These are phyloP conservation scores for Halichondria panicea DNA, from an alignment of 37 sponge, comb jelly and placozoan genomes.

Conservation along the genomic window DNA sequence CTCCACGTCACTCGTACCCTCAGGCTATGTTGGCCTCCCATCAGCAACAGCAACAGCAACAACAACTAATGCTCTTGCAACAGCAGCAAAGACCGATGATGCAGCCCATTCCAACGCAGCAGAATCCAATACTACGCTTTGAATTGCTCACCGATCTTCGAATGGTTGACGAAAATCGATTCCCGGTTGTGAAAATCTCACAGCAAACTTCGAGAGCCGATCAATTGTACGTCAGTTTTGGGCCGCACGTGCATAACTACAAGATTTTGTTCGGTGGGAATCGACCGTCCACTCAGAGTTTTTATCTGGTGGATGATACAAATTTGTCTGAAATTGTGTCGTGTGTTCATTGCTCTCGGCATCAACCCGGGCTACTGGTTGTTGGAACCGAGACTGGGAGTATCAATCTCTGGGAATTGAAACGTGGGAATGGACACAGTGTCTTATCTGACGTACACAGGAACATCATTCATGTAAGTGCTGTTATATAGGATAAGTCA, in stretches of 20 bases:
- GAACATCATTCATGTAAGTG: background rate
- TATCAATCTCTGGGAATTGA: constrained; percentile 28
- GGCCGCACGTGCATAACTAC: constrained; percentile 13
- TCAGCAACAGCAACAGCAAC: too few relatives aligned
- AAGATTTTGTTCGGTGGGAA: constrained; percentile 57
- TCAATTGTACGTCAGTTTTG: constrained; percentile 47
- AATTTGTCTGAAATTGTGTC: constrained; percentile 26
- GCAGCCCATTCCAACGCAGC: too few relatives aligned
- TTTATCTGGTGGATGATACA: constrained; percentile 7
- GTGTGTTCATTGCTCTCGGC: constrained; percentile 42
- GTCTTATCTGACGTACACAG: constrained; percentile 1
- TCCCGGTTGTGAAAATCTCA: background rate
- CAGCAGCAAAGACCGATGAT: too few relatives aligned
- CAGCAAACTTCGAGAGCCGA: constrained; percentile 40
- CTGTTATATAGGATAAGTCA: background rate
- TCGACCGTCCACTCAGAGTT: constrained; percentile 9
- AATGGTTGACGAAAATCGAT: background rate
- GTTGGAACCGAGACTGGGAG: constrained; percentile 35
- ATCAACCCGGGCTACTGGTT: constrained; percentile 15
- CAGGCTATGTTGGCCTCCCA: too few relatives aligned
- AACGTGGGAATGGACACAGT: background rate
- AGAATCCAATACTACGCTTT: constrained; percentile 40
- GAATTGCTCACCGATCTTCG: constrained; percentile 41
- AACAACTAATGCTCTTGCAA: too few relatives aligned
- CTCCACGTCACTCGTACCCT: too few relatives aligned